Percentiles rank a stretch among this genome's conserved stretches.
phyloP scores from a whole-genome alignment of 2,797 vertebrate species.

The Ceryle rudis region DNA sequence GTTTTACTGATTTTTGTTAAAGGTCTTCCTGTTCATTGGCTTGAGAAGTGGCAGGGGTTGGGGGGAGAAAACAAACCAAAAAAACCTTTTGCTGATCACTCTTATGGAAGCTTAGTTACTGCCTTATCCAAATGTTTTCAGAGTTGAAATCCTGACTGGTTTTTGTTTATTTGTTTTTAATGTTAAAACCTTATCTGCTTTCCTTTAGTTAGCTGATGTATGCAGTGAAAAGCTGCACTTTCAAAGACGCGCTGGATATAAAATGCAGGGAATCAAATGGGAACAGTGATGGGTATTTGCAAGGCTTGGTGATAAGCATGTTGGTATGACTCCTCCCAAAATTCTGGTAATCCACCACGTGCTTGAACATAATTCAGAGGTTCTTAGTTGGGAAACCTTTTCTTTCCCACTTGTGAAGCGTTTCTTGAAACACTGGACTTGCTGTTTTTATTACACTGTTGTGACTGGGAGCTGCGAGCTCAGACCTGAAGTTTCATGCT shows the following conservation, averaged over 20 bases:
- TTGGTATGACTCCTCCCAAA: background rate
- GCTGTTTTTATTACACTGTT: background rate
- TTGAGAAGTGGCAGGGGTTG: background rate
- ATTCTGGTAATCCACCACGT: background rate
- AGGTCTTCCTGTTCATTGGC: background rate
- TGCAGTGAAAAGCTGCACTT: background rate
- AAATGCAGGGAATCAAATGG: background rate
- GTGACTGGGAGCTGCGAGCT: background rate
- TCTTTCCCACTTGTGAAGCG: background rate
- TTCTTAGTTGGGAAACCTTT: background rate
- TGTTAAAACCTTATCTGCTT: background rate
- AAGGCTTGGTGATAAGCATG: background rate
- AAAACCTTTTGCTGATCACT: background rate
- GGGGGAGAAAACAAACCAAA: background rate
- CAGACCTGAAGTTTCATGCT: background rate
- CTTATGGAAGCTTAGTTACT: background rate
- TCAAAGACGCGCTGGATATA: background rate
- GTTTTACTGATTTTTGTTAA: background rate
- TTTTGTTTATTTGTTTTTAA: background rate
- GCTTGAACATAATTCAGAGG: background rate
- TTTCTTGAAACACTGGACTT: slow-evolving; percentile 6
- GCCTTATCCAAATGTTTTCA: background rate
- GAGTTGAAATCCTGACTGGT: background rate
- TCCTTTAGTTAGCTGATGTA: background rate
- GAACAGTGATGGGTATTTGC: background rate